Conservation (phyloP, 2,113 vertebrate species). For the Etheostoma cragini region DNA sequence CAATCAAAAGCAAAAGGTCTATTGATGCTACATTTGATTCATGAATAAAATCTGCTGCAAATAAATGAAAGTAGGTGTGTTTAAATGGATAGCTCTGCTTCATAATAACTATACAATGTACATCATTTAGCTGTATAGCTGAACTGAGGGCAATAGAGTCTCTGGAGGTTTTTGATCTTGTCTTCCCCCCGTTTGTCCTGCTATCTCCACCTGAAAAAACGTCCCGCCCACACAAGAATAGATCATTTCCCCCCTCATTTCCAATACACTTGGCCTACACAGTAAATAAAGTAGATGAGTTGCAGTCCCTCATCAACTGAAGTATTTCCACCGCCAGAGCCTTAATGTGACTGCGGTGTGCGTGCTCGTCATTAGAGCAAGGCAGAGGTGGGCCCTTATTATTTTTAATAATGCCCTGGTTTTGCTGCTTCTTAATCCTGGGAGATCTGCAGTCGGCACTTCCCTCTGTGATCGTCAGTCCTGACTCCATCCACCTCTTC, state of each 20-base stretch:
- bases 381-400: constrained; percentile 71
- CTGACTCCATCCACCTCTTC: constrained; percentile 23
- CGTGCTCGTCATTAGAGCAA: constrained; percentile 61
- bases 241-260: constrained; percentile 39
- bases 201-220: neutral
- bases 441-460: constrained; percentile 66
- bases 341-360: constrained; percentile 36
- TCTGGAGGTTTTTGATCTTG: constrained; percentile 32
- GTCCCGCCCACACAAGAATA: constrained; percentile 38
- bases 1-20: neutral
- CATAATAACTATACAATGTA: neutral
- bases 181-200: constrained; percentile 2
- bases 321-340: constrained; percentile 53
- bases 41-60: neutral
- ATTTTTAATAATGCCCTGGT: constrained; percentile 79
- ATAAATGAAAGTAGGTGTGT: neutral
- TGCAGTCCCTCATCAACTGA: constrained; percentile 63
- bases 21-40: constrained; percentile 1
- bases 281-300: constrained; percentile 58
- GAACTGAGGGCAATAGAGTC: constrained; percentile 35
- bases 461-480: constrained; percentile 41
- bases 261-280: constrained; percentile 35
- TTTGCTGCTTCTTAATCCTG: constrained; percentile 70
- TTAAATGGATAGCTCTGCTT: neutral
- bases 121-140: neutral